Evolutionary conservation across 2,888 invertebrate genomes (phyloP).

Genomic region (Colostygia pectinataria): DNA sequence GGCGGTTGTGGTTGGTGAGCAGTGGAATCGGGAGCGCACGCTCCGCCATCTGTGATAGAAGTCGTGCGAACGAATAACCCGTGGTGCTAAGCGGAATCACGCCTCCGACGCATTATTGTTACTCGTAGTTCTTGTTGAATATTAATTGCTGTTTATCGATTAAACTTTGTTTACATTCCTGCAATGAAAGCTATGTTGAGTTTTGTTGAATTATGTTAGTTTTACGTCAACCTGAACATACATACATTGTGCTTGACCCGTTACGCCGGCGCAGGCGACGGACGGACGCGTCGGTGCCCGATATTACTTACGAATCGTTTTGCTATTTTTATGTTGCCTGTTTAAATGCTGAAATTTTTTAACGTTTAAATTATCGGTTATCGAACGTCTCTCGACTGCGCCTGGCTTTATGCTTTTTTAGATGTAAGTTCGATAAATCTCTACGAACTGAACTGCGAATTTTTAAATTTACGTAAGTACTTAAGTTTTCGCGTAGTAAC

Average conservation of each 20-base stretch:
- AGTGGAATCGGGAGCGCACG: slow-evolving; percentile 22
- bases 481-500: slow-evolving; percentile 54
- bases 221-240: slow-evolving; percentile 58
- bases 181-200: slow-evolving; percentile 76
- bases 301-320: slow-evolving; percentile 11
- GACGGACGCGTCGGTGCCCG: slow-evolving; percentile 35
- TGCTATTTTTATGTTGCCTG: slow-evolving; percentile 8
- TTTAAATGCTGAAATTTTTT: slow-evolving; percentile 1
- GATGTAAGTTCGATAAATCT: slow-evolving; percentile 68
- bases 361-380: slow-evolving; percentile 9
- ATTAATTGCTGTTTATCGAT: slow-evolving; percentile 70
- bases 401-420: slow-evolving; percentile 66
- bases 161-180: slow-evolving; percentile 80
- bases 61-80: slow-evolving; percentile 42
- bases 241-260: slow-evolving; percentile 34
- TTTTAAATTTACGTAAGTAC: slow-evolving; percentile 74
- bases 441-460: slow-evolving; percentile 67
- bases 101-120: slow-evolving; percentile 72
- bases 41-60: slow-evolving; percentile 31
- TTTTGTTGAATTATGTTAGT: slow-evolving; percentile 73
- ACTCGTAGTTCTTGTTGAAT: slow-evolving; percentile 73
- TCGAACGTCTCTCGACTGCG: slow-evolving; percentile 57
- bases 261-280: slow-evolving; percentile 37
- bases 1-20: slow-evolving; percentile 22
- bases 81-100: slow-evolving; percentile 74